Evolutionary conservation across 2,113 vertebrate species (phyloP).

Genomic region (Tetrax tetrax): DNA sequence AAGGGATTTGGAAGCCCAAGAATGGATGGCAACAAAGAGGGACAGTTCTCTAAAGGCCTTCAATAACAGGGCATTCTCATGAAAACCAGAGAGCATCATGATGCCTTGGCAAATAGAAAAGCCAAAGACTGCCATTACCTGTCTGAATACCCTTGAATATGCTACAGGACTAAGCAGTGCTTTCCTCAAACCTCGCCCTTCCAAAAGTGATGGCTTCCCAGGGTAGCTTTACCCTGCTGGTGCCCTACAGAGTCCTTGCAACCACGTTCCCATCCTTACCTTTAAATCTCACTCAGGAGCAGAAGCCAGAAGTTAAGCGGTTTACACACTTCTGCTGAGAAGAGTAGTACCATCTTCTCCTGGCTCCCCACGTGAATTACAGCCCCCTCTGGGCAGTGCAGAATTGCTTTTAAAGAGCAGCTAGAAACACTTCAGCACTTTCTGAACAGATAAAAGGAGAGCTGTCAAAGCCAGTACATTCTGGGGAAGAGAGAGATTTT

Average conservation of each 20-base stretch:
- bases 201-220: background rate
- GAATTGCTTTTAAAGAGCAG: slow-evolving; percentile 58
- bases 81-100: background rate
- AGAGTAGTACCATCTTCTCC: background rate
- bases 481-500: background rate
- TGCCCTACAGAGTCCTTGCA: background rate
- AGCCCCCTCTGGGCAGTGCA: slow-evolving; percentile 59
- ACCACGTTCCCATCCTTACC: background rate
- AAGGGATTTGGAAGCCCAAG: background rate
- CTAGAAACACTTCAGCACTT: slow-evolving; percentile 58
- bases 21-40: background rate
- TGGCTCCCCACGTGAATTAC: slow-evolving; percentile 24
- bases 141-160: background rate
- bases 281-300: background rate
- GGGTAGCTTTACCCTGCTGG: background rate
- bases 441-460: slow-evolving; percentile 48
- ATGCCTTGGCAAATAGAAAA: background rate
- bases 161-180: background rate
- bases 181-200: background rate
- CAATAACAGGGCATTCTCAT: background rate
- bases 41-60: background rate
- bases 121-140: background rate
- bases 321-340: slow-evolving; percentile 2
- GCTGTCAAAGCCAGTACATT: background rate
- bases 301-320: background rate